phyloP scores from a whole-genome alignment of 64 coral and sea anemone species.

The Montipora capricornis region DNA sequence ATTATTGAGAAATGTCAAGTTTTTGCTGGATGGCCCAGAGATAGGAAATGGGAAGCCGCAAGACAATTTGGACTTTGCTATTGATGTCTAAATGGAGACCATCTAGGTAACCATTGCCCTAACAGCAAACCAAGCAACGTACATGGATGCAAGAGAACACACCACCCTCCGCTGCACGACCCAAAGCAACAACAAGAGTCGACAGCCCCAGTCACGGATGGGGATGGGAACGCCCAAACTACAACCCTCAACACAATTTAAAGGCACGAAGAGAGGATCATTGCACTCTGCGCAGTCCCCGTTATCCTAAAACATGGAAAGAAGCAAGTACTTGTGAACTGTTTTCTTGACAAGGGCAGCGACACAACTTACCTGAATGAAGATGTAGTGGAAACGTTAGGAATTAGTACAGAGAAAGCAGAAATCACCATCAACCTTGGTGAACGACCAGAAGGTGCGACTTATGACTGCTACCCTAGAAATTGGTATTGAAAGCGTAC shows the following conservation, averaged over 20 bases:
- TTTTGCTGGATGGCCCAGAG: not conserved
- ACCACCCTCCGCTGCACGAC: conserved; percentile 51
- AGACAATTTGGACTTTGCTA: conserved; percentile 13
- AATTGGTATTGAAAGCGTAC: conserved; percentile 11
- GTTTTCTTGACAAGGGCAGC: conserved; percentile 42
- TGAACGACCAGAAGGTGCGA: conserved; percentile 45
- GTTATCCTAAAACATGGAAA: not conserved
- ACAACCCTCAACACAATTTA: not conserved
- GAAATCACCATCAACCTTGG: conserved; percentile 49
- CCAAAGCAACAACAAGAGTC: not conserved
- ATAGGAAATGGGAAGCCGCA: not conserved
- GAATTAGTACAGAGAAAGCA: conserved; percentile 36
- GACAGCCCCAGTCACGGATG: not conserved
- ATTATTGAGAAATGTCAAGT: not conserved
- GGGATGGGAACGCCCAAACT: not conserved
- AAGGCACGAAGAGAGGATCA: not conserved
- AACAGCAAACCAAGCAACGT: conserved; percentile 33
- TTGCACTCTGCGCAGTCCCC: conserved; percentile 40
- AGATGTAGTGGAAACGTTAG: conserved; percentile 38
- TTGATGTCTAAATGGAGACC: conserved; percentile 36
- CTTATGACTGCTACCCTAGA: conserved; percentile 16
- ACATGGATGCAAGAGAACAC: conserved; percentile 47
- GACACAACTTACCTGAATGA: conserved; percentile 51
- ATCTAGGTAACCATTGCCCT: conserved; percentile 36
- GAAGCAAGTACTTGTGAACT: conserved; percentile 23